Evolutionary conservation across 2,113 vertebrate genomes (phyloP).

Genomic region (Fregata magnificens): DNA sequence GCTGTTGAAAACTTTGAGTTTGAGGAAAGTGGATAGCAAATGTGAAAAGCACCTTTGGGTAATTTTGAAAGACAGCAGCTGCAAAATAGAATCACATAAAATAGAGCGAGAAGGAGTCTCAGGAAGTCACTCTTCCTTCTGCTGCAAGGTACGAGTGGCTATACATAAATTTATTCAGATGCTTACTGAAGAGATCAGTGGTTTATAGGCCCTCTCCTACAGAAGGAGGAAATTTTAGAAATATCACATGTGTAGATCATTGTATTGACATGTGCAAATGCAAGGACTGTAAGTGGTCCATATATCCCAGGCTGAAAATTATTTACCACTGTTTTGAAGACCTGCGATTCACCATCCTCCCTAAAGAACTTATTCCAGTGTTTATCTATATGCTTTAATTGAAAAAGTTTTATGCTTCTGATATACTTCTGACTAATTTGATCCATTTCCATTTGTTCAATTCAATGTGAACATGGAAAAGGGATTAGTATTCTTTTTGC

Average conservation of each 20-base stretch:
- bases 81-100: background rate
- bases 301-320: background rate
- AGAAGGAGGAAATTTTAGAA: background rate
- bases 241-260: background rate
- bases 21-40: background rate
- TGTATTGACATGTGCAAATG: background rate
- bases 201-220: background rate
- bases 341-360: background rate
- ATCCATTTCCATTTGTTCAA: background rate
- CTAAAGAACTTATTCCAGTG: background rate
- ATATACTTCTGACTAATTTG: background rate
- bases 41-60: background rate
- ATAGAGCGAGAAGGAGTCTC: background rate
- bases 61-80: background rate
- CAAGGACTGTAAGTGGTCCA: background rate
- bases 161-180: background rate
- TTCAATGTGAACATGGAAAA: background rate
- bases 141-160: background rate
- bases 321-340: background rate
- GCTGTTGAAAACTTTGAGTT: background rate
- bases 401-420: background rate
- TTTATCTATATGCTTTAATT: background rate
- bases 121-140: background rate
- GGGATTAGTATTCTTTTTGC: background rate
- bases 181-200: background rate